Evolutionary conservation across 2,797 vertebrate genomes (phyloP).

Genomic region (Rhynchonycteris naso): DNA sequence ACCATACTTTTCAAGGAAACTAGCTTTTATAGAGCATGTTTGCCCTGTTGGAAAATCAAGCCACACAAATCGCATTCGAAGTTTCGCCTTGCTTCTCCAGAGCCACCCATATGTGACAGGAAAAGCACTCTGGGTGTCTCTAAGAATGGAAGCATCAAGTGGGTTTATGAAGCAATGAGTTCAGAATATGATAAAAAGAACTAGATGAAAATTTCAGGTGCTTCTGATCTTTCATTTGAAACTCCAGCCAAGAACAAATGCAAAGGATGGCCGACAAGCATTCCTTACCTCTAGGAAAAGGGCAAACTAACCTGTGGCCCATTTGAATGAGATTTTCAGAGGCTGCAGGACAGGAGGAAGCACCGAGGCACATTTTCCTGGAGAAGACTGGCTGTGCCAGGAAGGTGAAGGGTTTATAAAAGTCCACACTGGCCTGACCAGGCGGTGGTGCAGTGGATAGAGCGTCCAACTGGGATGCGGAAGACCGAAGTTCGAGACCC

Average conservation of each 20-base stretch:
- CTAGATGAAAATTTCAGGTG: not conserved
- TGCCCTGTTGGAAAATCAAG: not conserved
- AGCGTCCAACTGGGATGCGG: too few relatives aligned
- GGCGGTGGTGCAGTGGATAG: too few relatives aligned
- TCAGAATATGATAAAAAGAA: conserved; percentile 33
- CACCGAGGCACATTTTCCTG: not conserved
- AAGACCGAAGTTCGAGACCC: too few relatives aligned
- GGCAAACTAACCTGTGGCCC: not conserved
- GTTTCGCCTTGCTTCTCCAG: conserved; percentile 11
- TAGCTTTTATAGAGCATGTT: conserved; percentile 16
- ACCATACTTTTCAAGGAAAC: conserved; percentile 45
- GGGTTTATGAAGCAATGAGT: not conserved
- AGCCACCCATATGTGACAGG: not conserved
- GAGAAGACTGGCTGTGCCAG: not conserved
- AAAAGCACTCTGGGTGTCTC: not conserved
- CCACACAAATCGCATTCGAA: not conserved
- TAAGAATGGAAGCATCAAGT: conserved; percentile 20
- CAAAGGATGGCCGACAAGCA: not conserved
- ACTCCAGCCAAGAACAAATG: conserved; percentile 27
- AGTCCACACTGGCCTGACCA: not conserved
- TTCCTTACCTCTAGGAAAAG: conserved; percentile 21
- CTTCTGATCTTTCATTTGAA: conserved; percentile 54
- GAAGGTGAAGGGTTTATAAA: not conserved
- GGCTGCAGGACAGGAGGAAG: not conserved
- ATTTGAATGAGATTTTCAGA: not conserved